Conservation (phyloP, 1,140 invertebrate genomes). For the Dufourea novaeangliae region DNA sequence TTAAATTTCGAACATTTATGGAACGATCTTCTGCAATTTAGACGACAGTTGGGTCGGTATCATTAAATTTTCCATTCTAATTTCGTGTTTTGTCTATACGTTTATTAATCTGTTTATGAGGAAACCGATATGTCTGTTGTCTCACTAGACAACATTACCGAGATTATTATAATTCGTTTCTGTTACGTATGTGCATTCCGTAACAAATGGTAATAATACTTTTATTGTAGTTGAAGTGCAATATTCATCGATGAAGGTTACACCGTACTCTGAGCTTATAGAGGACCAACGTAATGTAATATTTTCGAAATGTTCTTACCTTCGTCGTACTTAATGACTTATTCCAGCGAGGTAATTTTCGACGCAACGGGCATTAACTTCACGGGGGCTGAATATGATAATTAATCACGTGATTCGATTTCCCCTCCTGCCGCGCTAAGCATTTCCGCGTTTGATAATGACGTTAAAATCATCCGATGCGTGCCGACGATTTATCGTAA, state of each 20-base stretch:
- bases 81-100: not conserved
- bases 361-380: conserved; percentile 26
- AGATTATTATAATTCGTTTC: too few species aligned
- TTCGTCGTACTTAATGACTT: conserved; percentile 28
- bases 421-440: conserved; percentile 20
- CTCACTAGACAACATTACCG: not conserved
- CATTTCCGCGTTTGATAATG: conserved; percentile 44
- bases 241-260: too few species aligned
- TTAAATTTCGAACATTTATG: too few species aligned
- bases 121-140: not conserved
- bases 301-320: conserved; percentile 8
- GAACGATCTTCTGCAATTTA: too few species aligned
- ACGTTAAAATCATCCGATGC: conserved; percentile 42
- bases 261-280: too few species aligned
- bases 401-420: conserved; percentile 46
- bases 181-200: too few species aligned
- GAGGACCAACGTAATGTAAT: not conserved
- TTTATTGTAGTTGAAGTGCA: too few species aligned
- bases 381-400: conserved; percentile 18
- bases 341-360: conserved; percentile 29
- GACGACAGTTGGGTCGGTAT: not conserved
- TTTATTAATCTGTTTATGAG: not conserved
- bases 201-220: too few species aligned
- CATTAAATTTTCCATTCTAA: conserved; percentile 9
- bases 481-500: conserved; percentile 43